Evolutionary conservation across 2,797 vertebrate species (phyloP).

Genomic region (Tragopan temminckii): DNA sequence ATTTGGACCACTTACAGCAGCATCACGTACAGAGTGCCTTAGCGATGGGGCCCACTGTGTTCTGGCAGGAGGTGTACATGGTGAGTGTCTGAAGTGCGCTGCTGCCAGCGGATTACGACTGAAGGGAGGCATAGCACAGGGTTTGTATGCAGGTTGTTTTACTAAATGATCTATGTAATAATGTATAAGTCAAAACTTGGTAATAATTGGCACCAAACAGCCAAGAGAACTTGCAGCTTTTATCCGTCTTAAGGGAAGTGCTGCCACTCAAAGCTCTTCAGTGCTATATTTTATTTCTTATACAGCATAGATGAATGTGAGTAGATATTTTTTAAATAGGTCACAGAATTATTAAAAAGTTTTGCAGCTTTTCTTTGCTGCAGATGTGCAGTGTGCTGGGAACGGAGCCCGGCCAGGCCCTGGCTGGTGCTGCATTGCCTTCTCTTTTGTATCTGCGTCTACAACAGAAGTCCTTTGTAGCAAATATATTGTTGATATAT

Average conservation of each 20-base stretch:
- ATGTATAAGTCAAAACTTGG: conserved; percentile 67
- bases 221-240: conserved; percentile 59
- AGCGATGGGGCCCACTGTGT: fast-evolving
- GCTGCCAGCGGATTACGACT: background rate
- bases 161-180: conserved; percentile 71
- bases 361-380: background rate
- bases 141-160: conserved; percentile 52
- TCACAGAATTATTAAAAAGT: conserved; percentile 47
- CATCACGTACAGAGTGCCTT: background rate
- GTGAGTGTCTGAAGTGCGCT: background rate
- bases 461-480: conserved; percentile 22
- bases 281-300: conserved; percentile 60
- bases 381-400: background rate
- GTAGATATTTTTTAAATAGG: conserved; percentile 42
- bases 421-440: background rate
- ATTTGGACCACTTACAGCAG: background rate
- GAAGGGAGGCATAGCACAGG: background rate
- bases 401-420: background rate
- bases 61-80: fast-evolving
- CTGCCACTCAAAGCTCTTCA: conserved; percentile 42
- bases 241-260: conserved; percentile 64
- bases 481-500: background rate
- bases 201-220: conserved; percentile 63
- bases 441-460: background rate
- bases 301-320: conserved; percentile 52